phyloP scores from a whole-genome alignment of 2,113 vertebrate species.

The Scomber colias region DNA sequence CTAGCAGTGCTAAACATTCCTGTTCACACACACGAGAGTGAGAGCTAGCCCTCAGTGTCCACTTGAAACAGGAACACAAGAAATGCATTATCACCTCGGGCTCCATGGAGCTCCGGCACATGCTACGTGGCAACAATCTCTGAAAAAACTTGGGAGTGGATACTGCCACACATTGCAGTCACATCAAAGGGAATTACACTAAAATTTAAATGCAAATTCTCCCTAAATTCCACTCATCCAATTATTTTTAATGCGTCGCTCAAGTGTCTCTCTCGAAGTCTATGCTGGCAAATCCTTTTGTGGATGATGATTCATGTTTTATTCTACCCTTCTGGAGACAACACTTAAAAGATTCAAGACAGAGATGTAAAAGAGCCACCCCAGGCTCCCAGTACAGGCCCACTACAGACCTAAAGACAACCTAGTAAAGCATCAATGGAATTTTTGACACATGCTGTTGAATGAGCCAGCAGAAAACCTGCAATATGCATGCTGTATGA shows the following conservation, averaged over 20 bases:
- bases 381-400: constrained; percentile 39
- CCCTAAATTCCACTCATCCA: constrained; percentile 55
- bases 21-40: constrained; percentile 66
- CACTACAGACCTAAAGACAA: constrained; percentile 28
- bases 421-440: constrained; percentile 53
- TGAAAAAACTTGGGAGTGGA: constrained; percentile 31
- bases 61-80: constrained; percentile 75
- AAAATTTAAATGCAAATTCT: constrained; percentile 63
- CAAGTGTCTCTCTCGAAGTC: constrained; percentile 42
- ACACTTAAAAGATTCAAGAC: constrained; percentile 69
- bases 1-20: constrained; percentile 67
- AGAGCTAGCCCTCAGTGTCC: constrained; percentile 63
- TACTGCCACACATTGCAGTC: constrained; percentile 34
- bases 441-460: constrained; percentile 43
- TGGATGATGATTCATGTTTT: constrained; percentile 66
- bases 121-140: constrained; percentile 45
- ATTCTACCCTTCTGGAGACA: constrained; percentile 54
- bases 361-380: constrained; percentile 43
- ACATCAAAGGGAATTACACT: constrained; percentile 59
- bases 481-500: constrained; percentile 66
- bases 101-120: constrained; percentile 39
- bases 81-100: constrained; percentile 79
- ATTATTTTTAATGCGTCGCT: constrained; percentile 67
- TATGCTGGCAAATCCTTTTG: constrained; percentile 44
- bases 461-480: constrained; percentile 55